Evolutionary conservation across 2,797 vertebrate genomes (phyloP).

Genomic region (Cyclopterus lumpus): DNA sequence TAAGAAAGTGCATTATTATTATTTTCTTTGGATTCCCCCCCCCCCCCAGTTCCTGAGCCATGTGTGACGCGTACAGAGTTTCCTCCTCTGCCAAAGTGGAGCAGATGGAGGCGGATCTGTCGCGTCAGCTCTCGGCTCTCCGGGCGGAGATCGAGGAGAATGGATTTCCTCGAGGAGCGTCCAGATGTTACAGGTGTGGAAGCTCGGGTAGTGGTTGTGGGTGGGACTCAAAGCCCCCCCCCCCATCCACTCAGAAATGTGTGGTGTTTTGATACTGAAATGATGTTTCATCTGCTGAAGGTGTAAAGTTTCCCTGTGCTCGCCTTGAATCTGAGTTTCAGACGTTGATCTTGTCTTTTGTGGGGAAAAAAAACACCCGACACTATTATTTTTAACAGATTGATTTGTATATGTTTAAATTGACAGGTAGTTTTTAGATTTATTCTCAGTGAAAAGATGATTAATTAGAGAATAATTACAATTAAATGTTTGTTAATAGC

Average conservation of each 20-base stretch:
- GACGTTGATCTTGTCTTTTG: background rate
- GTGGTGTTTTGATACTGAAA: background rate
- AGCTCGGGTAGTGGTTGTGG: background rate
- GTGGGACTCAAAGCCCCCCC: background rate
- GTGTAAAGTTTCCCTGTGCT: background rate
- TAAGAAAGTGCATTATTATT: background rate
- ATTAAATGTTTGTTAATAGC: background rate
- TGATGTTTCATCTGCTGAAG: background rate
- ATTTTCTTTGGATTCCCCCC: background rate
- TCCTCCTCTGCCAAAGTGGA: conserved; percentile 81
- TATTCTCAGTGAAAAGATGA: background rate
- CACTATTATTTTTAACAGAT: background rate
- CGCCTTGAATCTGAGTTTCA: background rate
- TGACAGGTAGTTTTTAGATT: background rate
- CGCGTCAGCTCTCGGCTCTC: conserved; percentile 73
- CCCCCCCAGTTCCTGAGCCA: conserved; percentile 34
- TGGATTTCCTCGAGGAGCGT: conserved; percentile 38
- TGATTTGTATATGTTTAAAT: background rate
- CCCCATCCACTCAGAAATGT: background rate
- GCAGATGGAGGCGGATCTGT: conserved; percentile 83
- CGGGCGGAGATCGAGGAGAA: conserved; percentile 76
- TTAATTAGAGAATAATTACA: too few species aligned
- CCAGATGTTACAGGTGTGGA: conserved; percentile 74
- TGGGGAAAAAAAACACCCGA: too few species aligned
- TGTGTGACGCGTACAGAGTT: conserved; percentile 75